Conservation (phyloP, 2,888 invertebrate species). For the Gandaritis pyraliata region DNA sequence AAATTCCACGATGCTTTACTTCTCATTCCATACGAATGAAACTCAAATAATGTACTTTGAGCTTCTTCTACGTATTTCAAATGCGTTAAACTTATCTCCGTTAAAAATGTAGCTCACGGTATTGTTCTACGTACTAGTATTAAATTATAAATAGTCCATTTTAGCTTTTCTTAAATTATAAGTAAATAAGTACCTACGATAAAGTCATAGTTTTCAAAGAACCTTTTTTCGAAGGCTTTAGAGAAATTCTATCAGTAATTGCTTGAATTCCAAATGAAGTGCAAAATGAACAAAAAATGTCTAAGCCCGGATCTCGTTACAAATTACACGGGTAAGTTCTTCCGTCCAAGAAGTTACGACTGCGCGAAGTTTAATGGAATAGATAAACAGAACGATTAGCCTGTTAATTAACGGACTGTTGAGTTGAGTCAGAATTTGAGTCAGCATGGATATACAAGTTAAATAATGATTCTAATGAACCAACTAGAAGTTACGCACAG, state of each 20-base stretch:
- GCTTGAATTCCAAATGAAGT: constrained; percentile 17
- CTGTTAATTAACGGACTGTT: constrained; percentile 49
- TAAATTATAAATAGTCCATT: too few relatives aligned
- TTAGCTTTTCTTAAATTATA: too few relatives aligned
- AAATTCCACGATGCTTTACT: neutral
- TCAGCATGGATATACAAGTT: constrained; percentile 5
- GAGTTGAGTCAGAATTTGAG: constrained; percentile 17
- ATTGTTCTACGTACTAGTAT: too few relatives aligned
- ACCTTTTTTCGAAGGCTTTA: too few relatives aligned
- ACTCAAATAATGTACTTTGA: too few relatives aligned
- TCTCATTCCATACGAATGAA: too few relatives aligned
- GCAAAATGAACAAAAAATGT: constrained; percentile 16
- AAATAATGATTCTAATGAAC: neutral
- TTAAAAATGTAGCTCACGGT: too few relatives aligned
- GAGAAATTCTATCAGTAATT: constrained; percentile 1
- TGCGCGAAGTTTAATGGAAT: constrained; percentile 51
- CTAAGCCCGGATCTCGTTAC: constrained; percentile 46
- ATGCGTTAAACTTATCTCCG: neutral
- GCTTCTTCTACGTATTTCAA: too few relatives aligned
- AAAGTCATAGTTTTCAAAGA: too few relatives aligned
- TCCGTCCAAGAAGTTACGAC: constrained; percentile 40
- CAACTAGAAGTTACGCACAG: neutral
- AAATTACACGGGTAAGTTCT: constrained; percentile 43
- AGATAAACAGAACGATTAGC: constrained; percentile 58
- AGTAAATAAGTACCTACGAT: too few relatives aligned